A percentile compares a stretch with the other conserved stretches of the same genome.
These are phyloP conservation scores for Cheiracanthium punctorium DNA, from an alignment of 2,888 invertebrate species.

Conservation along the genomic window DNA sequence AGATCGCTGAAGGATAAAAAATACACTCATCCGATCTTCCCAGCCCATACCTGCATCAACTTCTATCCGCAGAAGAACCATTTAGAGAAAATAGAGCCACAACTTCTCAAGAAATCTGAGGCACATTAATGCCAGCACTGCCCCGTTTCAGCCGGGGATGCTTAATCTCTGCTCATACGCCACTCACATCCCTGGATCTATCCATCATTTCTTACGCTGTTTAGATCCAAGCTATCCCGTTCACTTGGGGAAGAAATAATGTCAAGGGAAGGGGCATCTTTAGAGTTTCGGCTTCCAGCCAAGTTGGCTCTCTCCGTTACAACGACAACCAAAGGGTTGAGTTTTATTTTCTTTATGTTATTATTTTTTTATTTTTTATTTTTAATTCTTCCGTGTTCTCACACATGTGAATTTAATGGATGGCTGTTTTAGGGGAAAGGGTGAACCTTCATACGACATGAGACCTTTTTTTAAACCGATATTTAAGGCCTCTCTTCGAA, in stretches of 20 bases:
- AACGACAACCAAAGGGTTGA: background rate
- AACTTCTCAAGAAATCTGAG: background rate
- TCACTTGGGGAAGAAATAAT: constrained; percentile 26
- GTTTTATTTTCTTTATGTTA: background rate
- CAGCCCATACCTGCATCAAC: background rate
- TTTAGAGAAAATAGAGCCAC: constrained; percentile 3
- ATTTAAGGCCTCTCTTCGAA: background rate
- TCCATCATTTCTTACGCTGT: constrained; percentile 51
- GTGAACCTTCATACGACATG: background rate
- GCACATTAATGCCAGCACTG: constrained; percentile 10
- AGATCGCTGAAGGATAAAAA: background rate
- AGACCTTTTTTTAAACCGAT: background rate
- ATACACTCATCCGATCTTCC: background rate
- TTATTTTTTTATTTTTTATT: background rate
- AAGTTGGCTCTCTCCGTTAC: constrained; percentile 38
- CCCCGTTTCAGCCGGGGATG: constrained; percentile 40
- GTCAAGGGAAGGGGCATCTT: constrained; percentile 25
- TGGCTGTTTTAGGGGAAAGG: background rate
- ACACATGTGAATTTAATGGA: background rate
- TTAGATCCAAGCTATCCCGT: constrained; percentile 29
- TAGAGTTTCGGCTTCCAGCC: constrained; percentile 37
- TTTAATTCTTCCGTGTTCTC: background rate
- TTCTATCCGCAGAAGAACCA: background rate
- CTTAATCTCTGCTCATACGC: constrained; percentile 64
- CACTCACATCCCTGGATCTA: constrained; percentile 40